Evolutionary conservation across 2,113 vertebrate species (phyloP).

Genomic region (Thinocorus orbignyianus): DNA sequence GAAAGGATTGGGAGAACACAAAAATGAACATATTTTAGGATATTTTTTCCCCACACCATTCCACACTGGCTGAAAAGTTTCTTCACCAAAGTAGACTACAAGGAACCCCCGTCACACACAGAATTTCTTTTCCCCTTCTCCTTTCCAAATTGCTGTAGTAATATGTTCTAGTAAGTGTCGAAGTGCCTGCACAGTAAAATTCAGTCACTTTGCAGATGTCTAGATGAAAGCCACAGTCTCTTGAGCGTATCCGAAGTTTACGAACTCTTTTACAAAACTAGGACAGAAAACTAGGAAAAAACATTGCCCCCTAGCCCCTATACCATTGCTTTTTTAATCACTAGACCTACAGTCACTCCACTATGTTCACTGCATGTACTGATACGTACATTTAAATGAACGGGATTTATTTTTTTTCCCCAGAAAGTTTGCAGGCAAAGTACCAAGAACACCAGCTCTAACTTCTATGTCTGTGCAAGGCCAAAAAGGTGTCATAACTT

Average conservation of each 20-base stretch:
- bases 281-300: not conserved
- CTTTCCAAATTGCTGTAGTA: not conserved
- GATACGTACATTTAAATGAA: not conserved
- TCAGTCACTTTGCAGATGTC: not conserved
- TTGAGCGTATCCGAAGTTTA: not conserved
- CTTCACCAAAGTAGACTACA: not conserved
- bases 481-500: not conserved
- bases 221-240: not conserved
- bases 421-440: not conserved
- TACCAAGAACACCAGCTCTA: not conserved
- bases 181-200: not conserved
- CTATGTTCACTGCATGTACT: not conserved
- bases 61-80: not conserved
- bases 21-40: not conserved
- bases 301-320: not conserved
- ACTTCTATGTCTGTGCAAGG: not conserved
- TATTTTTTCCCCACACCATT: not conserved
- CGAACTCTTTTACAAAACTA: not conserved
- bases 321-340: not conserved
- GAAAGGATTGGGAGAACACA: not conserved
- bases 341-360: not conserved
- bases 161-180: not conserved
- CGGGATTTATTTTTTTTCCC: not conserved
- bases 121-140: not conserved
- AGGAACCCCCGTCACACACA: not conserved